phyloP scores from a whole-genome alignment of 2,797 vertebrate genomes.

The Sardinella longiceps region DNA sequence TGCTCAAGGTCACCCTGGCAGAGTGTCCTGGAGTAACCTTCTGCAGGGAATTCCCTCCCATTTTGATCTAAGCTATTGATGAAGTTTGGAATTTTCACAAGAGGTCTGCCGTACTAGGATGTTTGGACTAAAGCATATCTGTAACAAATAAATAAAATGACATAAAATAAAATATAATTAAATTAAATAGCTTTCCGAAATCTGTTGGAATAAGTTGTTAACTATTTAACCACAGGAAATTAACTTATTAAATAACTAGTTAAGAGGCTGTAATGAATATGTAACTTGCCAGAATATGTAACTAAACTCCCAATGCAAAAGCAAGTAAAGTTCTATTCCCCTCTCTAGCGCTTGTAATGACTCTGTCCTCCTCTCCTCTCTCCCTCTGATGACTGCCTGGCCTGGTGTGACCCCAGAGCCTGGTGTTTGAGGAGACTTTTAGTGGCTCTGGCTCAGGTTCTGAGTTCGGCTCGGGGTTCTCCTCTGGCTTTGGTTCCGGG shows the following conservation, averaged over 20 bases:
- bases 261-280: no score
- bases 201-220: no score
- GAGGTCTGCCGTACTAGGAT: background rate
- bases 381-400: constrained; percentile 9
- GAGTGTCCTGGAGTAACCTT: background rate
- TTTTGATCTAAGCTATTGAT: background rate
- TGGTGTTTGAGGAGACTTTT: constrained; percentile 74
- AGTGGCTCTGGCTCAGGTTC: constrained; percentile 67
- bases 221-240: no score
- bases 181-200: no score
- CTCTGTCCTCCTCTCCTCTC: constrained; percentile 30
- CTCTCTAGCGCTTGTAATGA: background rate
- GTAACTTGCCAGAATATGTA: background rate
- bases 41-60: background rate
- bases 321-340: background rate
- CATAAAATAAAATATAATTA: no score
- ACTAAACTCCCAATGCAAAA: background rate
- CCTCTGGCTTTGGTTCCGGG: constrained; percentile 55
- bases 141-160: no score
- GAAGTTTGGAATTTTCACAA: background rate
- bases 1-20: constrained; percentile 13
- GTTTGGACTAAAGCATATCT: background rate
- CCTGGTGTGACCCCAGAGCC: constrained; percentile 56
- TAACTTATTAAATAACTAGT: no score
- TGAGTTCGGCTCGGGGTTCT: constrained; percentile 59